A percentile compares a stretch with the other conserved stretches of the same genome.
Conservation (phyloP, 30 jellyfish, hydroid and myxozoan species). For the Aurelia sp. region DNA sequence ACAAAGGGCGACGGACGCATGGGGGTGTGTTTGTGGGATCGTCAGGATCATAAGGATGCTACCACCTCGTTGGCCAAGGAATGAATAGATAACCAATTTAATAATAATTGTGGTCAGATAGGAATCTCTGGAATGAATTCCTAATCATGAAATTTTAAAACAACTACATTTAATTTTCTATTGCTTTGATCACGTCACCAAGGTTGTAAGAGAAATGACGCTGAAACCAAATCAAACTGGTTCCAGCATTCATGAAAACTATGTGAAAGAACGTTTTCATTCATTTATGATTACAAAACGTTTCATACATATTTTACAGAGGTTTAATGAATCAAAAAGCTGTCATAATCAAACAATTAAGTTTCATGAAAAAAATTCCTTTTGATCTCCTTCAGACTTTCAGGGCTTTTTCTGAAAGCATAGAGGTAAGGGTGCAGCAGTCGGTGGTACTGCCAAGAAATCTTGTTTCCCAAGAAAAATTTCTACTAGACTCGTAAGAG, state of each 20-base stretch:
- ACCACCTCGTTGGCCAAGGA: background rate
- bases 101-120: background rate
- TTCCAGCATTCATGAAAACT: constrained; percentile 2
- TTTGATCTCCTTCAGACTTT: no score
- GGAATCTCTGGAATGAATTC: constrained; percentile 21
- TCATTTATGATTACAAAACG: constrained; percentile 10
- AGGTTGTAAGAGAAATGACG: constrained; percentile 14
- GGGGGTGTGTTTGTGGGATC: no score
- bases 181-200: constrained; percentile 9
- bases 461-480: no score
- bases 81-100: background rate
- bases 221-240: constrained; percentile 3
- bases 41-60: no score
- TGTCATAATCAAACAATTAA: background rate
- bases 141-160: constrained; percentile 15
- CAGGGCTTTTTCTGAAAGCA: no score
- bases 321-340: background rate
- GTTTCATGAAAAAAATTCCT: background rate
- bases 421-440: no score
- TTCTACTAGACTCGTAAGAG: no score
- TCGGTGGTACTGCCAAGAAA: no score
- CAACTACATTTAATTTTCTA: constrained; percentile 7
- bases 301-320: background rate
- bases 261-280: background rate
- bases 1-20: no score